Evolutionary conservation across 1,140 invertebrate genomes (phyloP).

Genomic region (Nebria ingens): DNA sequence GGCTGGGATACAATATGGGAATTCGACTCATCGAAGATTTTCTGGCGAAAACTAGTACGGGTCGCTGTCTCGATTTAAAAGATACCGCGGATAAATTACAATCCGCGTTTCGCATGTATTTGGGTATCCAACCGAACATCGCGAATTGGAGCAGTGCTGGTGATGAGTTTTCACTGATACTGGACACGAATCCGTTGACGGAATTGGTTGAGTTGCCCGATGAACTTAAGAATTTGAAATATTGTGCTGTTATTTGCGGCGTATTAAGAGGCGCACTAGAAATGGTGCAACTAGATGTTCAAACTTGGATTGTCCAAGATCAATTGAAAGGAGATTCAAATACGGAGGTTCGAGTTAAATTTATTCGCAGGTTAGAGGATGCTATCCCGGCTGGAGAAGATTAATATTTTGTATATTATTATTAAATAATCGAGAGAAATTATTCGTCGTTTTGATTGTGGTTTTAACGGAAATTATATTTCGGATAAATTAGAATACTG

Average conservation of each 20-base stretch:
- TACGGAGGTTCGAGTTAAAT: slow-evolving; percentile 93
- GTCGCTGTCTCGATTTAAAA: slow-evolving; percentile 87
- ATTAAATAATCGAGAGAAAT: too few relatives aligned
- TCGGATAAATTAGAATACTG: not conserved
- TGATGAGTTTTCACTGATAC: slow-evolving; percentile 93
- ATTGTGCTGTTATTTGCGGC: slow-evolving; percentile 91
- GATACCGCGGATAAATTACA: slow-evolving; percentile 95
- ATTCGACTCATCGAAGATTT: slow-evolving; percentile 96
- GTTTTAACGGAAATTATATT: not conserved
- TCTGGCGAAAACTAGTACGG: slow-evolving; percentile 80
- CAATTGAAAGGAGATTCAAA: slow-evolving; percentile 89
- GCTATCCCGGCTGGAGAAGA: slow-evolving; percentile 97
- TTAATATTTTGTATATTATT: too few relatives aligned
- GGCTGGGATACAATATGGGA: slow-evolving; percentile 98
- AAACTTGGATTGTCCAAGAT: slow-evolving; percentile 76
- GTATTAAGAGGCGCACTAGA: slow-evolving; percentile 89
- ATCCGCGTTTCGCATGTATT: slow-evolving; percentile 76
- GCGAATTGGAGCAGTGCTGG: slow-evolving; percentile 87
- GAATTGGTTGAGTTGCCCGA: slow-evolving; percentile 98
- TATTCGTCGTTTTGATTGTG: not conserved
- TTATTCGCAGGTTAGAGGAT: slow-evolving; percentile 91
- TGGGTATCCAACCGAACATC: slow-evolving; percentile 82
- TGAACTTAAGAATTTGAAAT: slow-evolving; percentile 79
- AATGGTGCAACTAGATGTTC: slow-evolving; percentile 85
- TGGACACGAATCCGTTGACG: slow-evolving; percentile 93